Conservation (phyloP, 2,113 vertebrate genomes). For the Dicerorhinus sumatrensis region DNA sequence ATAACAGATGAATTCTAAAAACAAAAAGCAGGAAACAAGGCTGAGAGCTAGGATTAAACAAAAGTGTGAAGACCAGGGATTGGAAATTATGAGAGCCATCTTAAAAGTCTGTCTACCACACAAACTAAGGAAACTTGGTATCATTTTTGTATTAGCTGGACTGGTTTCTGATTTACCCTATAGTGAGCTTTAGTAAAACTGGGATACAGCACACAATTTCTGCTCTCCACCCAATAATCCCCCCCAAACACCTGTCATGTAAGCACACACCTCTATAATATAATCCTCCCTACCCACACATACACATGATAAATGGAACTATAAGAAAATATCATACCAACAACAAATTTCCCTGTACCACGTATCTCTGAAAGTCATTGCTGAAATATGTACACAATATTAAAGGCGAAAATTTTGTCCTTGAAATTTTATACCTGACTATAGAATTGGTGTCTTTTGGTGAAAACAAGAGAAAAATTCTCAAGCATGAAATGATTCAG, state of each 20-base stretch:
- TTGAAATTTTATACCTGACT: background rate
- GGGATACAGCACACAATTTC: background rate
- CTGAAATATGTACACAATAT: background rate
- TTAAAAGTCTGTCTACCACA: background rate
- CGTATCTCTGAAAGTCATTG: background rate
- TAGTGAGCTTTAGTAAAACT: background rate
- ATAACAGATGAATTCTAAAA: background rate
- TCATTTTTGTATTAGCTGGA: background rate
- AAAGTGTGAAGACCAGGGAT: background rate
- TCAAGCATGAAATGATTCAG: background rate
- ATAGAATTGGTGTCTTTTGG: background rate
- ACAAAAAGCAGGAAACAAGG: background rate
- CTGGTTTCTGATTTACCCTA: background rate
- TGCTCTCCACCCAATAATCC: background rate
- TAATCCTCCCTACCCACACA: background rate
- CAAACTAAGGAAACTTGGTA: background rate
- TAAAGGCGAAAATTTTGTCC: background rate
- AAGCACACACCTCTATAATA: background rate
- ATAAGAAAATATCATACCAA: background rate
- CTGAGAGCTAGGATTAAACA: background rate
- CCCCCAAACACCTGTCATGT: fast-evolving
- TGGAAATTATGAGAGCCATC: background rate
- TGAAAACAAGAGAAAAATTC: background rate
- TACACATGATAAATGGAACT: background rate
- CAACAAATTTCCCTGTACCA: background rate